A percentile compares a stretch with the other conserved stretches of the same genome.
These are phyloP conservation scores for Meriones psammophilus DNA, from an alignment of 2,797 vertebrate species.

Conservation along the genomic window DNA sequence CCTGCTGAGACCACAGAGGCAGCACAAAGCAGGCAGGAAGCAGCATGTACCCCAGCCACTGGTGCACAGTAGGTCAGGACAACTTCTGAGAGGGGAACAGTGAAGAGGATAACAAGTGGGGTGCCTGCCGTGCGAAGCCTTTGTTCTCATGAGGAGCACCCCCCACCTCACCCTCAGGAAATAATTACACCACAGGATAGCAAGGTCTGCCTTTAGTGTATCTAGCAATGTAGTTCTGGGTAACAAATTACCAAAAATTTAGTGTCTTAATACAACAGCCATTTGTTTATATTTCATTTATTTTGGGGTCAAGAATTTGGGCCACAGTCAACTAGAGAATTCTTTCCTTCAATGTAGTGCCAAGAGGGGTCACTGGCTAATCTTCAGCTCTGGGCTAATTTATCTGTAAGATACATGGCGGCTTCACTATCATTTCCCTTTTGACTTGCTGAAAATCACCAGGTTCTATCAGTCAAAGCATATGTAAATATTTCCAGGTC, in stretches of 20 bases:
- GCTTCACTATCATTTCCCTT: neutral
- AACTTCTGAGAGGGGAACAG: constrained; percentile 1
- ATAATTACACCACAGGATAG: neutral
- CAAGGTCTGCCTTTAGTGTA: neutral
- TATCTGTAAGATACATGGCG: neutral
- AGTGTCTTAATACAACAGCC: neutral
- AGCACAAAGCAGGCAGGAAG: neutral
- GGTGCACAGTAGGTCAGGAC: neutral
- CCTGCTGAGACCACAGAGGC: neutral
- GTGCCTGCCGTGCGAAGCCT: neutral
- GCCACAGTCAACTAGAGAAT: neutral
- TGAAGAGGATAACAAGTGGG: neutral
- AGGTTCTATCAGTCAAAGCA: neutral
- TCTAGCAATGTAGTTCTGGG: neutral
- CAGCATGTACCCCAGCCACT: neutral
- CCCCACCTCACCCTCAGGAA: neutral
- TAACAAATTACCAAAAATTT: neutral
- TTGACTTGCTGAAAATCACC: neutral
- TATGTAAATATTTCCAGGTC: neutral
- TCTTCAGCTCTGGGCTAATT: neutral
- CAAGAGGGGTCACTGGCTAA: neutral
- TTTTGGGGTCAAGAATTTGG: constrained; percentile 13
- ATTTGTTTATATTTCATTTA: neutral
- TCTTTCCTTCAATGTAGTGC: neutral
- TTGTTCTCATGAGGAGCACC: neutral